Base-by-base conservation (phyloP, 2,797 vertebrate species). In the Pagetopsis macropterus region DNA sequence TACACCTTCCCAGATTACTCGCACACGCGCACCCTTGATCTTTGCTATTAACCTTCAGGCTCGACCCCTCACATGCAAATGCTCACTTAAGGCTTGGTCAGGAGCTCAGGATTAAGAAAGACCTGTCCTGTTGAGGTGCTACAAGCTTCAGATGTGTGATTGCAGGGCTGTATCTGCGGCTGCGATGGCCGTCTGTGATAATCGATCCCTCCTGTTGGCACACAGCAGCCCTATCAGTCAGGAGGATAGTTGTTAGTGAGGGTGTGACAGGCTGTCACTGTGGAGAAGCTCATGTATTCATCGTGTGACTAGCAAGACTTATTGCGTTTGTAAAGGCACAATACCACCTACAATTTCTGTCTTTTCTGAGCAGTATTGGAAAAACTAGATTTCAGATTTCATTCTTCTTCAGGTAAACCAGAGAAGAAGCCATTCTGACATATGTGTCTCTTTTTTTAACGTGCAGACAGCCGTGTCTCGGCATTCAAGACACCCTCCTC, bases 141-240 rank as follows among this genome's bases (percentile, higher is more conserved):
- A 59, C 55, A 48, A 54, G 72, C 40, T 40, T 69, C 46, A 27
- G 70, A 78, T 76, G 78, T 82, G 59, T 69, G 67, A 82, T 83
- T 85, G 62, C 81, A 66, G 72, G 50, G 66, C 74, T 58, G 70
- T 63, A 84, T 88, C 86, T 82, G 68, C 65, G 70, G 76, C 85
- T 66, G 78, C 17, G 88, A 89, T 92, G 81, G 74, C 76, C 67
- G 68, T 73, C 75, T 88, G 72, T 84, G 88, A 89, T 91, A 87
- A 93, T 92, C 81, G 84, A 91, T 84, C 78, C 52, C 44, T 75
- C 77, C 85, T 88, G 88, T 92, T 86, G 81, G 76, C 88, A 72
- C 70, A 8, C 62, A n/a, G 66, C 62, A 51, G 70, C 80, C 65
- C 67, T 86, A 90, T 90, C 91, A 79, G 79, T 82, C 83, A 63